A percentile compares a stretch with the other conserved stretches of the same genome.
Evolutionary conservation across 2,113 vertebrate genomes (phyloP).

Genomic region (Chloroceryle aenea): DNA sequence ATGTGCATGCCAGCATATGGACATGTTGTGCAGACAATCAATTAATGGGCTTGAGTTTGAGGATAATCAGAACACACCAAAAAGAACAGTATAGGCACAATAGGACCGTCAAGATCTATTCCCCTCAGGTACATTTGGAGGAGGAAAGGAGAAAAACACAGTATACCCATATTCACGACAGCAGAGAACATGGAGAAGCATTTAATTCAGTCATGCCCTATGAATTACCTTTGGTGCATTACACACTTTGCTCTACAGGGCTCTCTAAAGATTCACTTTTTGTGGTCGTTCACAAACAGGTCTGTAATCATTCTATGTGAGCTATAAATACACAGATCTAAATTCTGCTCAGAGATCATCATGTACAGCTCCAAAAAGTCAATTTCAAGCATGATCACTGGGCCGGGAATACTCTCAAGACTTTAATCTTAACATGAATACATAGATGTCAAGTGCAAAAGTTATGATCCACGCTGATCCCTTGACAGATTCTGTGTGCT

Average conservation of each 20-base stretch:
- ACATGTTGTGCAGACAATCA: background rate
- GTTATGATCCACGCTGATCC: background rate
- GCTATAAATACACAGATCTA: background rate
- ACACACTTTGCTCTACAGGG: background rate
- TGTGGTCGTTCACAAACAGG: background rate
- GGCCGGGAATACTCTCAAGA: background rate
- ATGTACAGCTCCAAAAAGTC: background rate
- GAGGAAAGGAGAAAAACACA: background rate
- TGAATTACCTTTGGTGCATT: background rate
- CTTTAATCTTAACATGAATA: background rate
- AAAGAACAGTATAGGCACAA: background rate
- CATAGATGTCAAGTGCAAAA: background rate
- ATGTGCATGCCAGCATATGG: background rate
- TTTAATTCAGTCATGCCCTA: background rate
- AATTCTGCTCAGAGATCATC: background rate
- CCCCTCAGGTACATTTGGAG: background rate
- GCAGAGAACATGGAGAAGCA: background rate
- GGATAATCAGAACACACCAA: background rate
- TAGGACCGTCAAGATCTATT: background rate
- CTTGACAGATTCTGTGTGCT: background rate
- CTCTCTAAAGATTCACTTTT: background rate
- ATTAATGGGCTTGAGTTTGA: background rate
- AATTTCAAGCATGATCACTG: background rate
- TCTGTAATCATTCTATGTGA: background rate
- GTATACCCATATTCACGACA: background rate